phyloP scores from a whole-genome alignment of 1,140 invertebrate species.

The Colletes latitarsis region DNA sequence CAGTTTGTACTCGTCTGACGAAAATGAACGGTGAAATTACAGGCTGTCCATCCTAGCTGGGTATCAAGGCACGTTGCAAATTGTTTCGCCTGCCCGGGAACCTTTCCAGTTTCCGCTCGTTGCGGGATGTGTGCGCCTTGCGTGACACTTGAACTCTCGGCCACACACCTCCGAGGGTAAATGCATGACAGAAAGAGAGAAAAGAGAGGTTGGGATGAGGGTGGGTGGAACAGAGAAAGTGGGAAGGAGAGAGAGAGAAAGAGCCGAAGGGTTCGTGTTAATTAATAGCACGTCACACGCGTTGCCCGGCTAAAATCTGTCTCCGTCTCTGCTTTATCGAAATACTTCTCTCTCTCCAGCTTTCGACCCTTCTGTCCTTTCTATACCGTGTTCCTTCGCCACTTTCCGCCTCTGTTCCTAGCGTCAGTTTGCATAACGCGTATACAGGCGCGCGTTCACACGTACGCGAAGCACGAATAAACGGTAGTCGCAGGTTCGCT shows the following conservation, averaged over 20 bases:
- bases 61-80: slow-evolving; percentile 56
- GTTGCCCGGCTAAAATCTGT: slow-evolving; percentile 77
- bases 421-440: slow-evolving; percentile 18
- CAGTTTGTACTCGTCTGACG: slow-evolving; percentile 10
- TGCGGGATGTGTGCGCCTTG: slow-evolving; percentile 71
- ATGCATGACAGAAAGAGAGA: slow-evolving; percentile 50
- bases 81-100: slow-evolving; percentile 47
- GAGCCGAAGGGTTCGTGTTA: slow-evolving; percentile 79
- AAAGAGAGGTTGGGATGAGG: neutral
- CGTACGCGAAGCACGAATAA: slow-evolving; percentile 6
- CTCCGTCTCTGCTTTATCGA: slow-evolving; percentile 70
- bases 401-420: slow-evolving; percentile 8
- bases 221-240: slow-evolving; percentile 16
- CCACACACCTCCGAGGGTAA: slow-evolving; percentile 55
- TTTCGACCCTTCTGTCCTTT: slow-evolving; percentile 38
- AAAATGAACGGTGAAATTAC: slow-evolving; percentile 35
- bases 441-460: slow-evolving; percentile 9
- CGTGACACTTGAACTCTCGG: slow-evolving; percentile 76
- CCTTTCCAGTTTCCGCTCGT: slow-evolving; percentile 74
- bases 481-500: slow-evolving; percentile 34
- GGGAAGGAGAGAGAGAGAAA: slow-evolving; percentile 53
- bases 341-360: slow-evolving; percentile 69
- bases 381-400: slow-evolving; percentile 42
- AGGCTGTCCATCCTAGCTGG: slow-evolving; percentile 12
- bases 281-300: slow-evolving; percentile 81